Base-by-base conservation (phyloP, 2,113 vertebrate species). In the Malaclemys terrapin region DNA sequence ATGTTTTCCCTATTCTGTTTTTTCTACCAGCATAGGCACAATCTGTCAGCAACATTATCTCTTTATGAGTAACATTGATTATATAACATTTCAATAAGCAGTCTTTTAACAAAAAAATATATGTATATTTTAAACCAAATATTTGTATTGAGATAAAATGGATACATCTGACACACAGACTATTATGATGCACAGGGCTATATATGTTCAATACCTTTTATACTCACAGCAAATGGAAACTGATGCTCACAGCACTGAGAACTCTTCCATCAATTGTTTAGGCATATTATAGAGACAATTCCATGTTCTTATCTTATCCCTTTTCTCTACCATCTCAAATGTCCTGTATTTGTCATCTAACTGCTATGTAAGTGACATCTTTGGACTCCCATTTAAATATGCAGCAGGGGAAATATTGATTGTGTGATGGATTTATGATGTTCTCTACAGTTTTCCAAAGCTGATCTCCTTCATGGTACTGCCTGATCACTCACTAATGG, bases 221-320 rank as follows among this genome's bases (percentile, higher is more conserved):
- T 16, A 50, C 80, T 91, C 54, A 49, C 25, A 22, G 76, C 82
- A 97, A 97, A 96, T 95, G n/a, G 72, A 78, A 96, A 97, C 24
- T 81, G 88, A 97, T 97, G n/a, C n/a, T 96, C 89, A 90, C 75
- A 93, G 80, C 8, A 3, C 69, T 96, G 75, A 89, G 84, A 88
- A 94, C 57, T 53, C 94, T 94, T 98, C 82, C 84, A 92, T 97
- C 95, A 98, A 89, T 85, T 90, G 88, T 86, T 97, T 97, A 97
- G 79, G 38, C 35, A 83, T 62, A 89, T 97, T 93, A 95, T 42
- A 12, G 49, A 95, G 81, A 90, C 83, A 52, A 95, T 94, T 97
- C 91, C n/a, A 76, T 24, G 27, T 80, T 84, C 76, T 89, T 94
- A 93, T 93, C 59, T 89, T 87, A 93, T 52, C 25, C 69, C 5